Base-by-base conservation (phyloP, 2,888 invertebrate genomes). In the Stegophylla sp. region DNA sequence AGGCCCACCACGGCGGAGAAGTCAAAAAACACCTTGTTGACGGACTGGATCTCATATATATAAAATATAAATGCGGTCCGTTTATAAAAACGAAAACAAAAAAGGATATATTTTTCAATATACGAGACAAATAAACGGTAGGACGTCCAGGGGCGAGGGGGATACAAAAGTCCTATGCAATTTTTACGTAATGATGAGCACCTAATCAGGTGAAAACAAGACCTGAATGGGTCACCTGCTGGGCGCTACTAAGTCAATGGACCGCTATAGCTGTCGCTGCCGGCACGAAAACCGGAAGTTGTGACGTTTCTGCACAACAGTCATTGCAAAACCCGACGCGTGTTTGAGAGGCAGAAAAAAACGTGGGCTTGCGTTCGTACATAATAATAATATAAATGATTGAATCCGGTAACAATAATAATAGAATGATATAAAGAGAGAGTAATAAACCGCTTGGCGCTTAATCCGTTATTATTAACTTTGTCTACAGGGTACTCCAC, bases 201-300 rank as follows among this genome's bases (percentile, higher is more conserved):
- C 82, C 82, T 82, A 82, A 82, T 82, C 82, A 82, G 82, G 82
- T 82, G 82, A 82, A 82, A 82, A 82, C 59, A 45, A 48, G 82
- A 66, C 67, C 74, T 61, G 75, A 75, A 75, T 74, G 48, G 74
- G 82, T 74, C 74, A 74, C 74, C 82, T 75, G 74, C 82, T 74
- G 82, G 43, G 73, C 34, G 28, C n/a, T n/a, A 64, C 74, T 61
- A 20, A 71, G 61, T 69, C 61, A 63, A 61, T 69, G 79, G 79
- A 56, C 79, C 71, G 48, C 48, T 67, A n/a, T 41, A 45, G 67
- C 48, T 12, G 26, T 59, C 61, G 59, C 20, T 45, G 20, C 28
- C 28, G 48, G 71, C 13, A 71, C 69, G 61, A 48, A 79, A 69
- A 69, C 79, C 34, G 79, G 79, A 79, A 79, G 79, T 79, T 71